A percentile compares a stretch with the other conserved stretches of the same genome.
These are phyloP conservation scores for Mormyrops attenuatus DNA, from an alignment of 2,797 vertebrate genomes.

Conservation along the genomic window DNA sequence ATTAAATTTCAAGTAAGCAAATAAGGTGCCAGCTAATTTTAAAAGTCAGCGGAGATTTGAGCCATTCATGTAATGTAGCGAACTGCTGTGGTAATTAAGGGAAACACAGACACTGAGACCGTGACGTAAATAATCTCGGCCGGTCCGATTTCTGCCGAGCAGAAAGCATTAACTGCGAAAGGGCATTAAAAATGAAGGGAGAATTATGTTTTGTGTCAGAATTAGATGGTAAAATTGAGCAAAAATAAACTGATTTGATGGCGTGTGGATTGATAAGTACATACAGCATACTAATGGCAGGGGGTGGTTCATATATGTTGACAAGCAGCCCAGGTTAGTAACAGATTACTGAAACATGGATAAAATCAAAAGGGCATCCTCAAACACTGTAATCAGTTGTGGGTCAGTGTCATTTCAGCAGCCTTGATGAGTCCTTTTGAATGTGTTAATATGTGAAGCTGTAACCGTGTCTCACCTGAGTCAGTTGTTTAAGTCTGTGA, in stretches of 20 bases:
- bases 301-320: neutral
- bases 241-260: neutral
- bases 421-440: neutral
- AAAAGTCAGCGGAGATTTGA: neutral
- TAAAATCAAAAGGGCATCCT: neutral
- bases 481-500: neutral
- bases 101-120: neutral
- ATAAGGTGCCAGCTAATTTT: neutral
- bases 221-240: neutral
- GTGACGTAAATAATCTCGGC: neutral
- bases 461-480: neutral
- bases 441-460: neutral
- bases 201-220: neutral
- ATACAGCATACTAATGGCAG: neutral
- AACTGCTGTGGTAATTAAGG: conserved; percentile 4
- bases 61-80: conserved; percentile 1
- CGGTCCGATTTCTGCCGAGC: neutral
- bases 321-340: neutral
- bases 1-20: neutral
- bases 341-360: neutral
- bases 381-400: neutral
- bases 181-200: neutral
- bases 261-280: neutral
- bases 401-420: neutral
- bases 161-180: neutral